Conservation (phyloP, 2,797 vertebrate genomes). For the Dendrocincla fuliginosa region DNA sequence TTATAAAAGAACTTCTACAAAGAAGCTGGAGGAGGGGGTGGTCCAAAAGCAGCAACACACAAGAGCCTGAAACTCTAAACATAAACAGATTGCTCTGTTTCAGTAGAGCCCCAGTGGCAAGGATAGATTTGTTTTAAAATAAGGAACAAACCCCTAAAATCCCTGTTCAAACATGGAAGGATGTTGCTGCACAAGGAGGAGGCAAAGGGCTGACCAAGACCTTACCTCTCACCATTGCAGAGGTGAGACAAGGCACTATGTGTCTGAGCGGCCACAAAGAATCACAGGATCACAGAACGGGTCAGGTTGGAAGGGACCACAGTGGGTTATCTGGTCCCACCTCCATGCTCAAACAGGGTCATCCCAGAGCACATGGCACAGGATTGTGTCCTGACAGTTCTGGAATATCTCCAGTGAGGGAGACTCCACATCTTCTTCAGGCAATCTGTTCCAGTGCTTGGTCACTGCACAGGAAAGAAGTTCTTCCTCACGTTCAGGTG, state of each 20-base stretch:
- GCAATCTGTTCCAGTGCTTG: background rate
- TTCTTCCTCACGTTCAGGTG: background rate
- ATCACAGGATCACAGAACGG: too few species aligned
- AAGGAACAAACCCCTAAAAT: background rate
- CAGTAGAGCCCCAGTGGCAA: background rate
- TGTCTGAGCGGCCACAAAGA: accelerated
- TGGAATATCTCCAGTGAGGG: background rate
- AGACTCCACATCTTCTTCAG: background rate
- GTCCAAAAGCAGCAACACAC: background rate
- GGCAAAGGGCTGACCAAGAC: background rate
- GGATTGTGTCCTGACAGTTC: background rate
- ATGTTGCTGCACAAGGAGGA: background rate
- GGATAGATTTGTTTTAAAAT: background rate
- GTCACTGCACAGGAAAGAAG: background rate
- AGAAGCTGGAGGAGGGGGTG: background rate
- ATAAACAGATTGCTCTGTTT: background rate
- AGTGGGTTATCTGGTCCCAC: too few species aligned
- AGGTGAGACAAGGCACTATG: accelerated
- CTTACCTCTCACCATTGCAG: background rate
- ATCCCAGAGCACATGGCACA: background rate
- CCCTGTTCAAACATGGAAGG: background rate
- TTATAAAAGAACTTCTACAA: background rate
- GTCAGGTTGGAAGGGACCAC: background rate
- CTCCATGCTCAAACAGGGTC: background rate
- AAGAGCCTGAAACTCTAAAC: background rate